Base-by-base conservation (phyloP, 2,113 vertebrate genomes). In the Gavia stellata region DNA sequence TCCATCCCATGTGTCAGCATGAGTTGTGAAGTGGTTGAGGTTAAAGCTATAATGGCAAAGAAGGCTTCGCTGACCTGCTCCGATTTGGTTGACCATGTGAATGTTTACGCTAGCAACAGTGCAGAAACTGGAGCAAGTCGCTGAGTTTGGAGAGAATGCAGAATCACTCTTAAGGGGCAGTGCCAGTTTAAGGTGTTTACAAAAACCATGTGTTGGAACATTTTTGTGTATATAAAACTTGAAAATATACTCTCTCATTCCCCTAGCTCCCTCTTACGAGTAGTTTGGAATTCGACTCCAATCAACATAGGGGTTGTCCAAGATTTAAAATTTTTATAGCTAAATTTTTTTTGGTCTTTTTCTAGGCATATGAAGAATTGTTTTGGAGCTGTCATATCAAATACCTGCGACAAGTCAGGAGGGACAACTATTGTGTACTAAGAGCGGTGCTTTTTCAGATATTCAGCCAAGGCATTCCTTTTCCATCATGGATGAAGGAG, bases 401-500 rank as follows among this genome's bases (percentile, higher is more conserved):
- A 91, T 98, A 97, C 38, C 44, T 98, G 50, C 96, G 97, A 24
- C 96, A 90, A 91, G 98, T 98, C 24, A 98, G 86, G 81, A 97
- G 89, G 66, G 98, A 99, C 81, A 97, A 98, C 83, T 99, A 99
- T 0, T 97, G 95, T 6, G 97, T 97, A 6, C 42, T 99, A 17
- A 97, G 98, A 88, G 98, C 98, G 0, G 97, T 98, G 58, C 63
- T 98, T 49, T 99, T 98, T 92, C 98, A 98, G 91, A 94, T 98
- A 83, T 98, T 98, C 96, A 98, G 92, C 93, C 98, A 98, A 86
- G 98, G 98, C 78, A 97, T 98, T 82, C 94, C 96, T 85, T 97
- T 98, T 81, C 98, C 98, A 28, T 97, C 92, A 1, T 98, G 98
- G 98, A 98, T 98, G 98, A 98, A 97, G 81, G 98, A 98, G 61